These are phyloP conservation scores for Acromyrmex charruanus DNA, from an alignment of 1,140 invertebrate species.

Conservation along the genomic window DNA sequence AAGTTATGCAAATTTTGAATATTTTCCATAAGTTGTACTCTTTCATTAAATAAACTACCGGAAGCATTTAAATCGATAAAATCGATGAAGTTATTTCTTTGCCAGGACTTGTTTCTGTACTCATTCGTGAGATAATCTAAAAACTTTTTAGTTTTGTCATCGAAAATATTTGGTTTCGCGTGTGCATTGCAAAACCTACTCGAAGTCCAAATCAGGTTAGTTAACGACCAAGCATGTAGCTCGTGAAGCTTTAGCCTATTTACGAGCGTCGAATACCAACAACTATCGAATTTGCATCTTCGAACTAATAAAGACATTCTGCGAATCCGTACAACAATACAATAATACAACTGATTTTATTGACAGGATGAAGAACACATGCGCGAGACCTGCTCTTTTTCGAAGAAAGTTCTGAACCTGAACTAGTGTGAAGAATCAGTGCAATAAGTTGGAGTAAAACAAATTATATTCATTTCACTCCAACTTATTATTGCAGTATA, in stretches of 20 bases:
- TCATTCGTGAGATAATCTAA: slow-evolving; percentile 73
- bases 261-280: background rate
- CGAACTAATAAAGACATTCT: slow-evolving; percentile 61
- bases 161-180: background rate
- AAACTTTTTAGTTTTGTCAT: slow-evolving; percentile 73
- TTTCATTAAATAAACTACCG: slow-evolving; percentile 81
- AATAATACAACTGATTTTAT: background rate
- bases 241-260: background rate
- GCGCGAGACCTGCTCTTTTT: no score
- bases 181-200: background rate
- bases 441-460: no score
- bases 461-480: no score
- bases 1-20: slow-evolving; percentile 86
- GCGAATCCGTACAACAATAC: background rate
- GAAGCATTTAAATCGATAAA: slow-evolving; percentile 79
- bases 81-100: slow-evolving; percentile 41
- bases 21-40: slow-evolving; percentile 82
- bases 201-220: slow-evolving; percentile 32
- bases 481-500: no score
- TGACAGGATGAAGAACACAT: no score
- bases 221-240: background rate
- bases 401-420: no score
- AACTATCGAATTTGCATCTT: slow-evolving; percentile 18
- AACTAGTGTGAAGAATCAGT: no score
- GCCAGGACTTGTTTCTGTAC: slow-evolving; percentile 55